phyloP scores from a whole-genome alignment of 1,140 invertebrate genomes.

The Drosophila sucinea region DNA sequence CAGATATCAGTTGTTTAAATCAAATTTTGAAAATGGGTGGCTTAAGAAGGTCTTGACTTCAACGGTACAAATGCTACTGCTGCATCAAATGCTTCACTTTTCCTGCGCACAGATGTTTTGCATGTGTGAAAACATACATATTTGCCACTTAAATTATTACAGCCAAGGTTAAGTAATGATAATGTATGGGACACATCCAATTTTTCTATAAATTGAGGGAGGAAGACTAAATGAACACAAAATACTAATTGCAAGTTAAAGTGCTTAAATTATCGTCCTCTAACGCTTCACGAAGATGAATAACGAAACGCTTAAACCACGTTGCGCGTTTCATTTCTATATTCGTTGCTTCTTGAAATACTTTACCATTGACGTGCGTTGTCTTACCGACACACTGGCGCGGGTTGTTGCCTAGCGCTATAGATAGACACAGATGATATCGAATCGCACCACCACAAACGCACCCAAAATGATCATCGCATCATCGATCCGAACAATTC shows the following conservation, averaged over 20 bases:
- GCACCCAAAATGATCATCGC: conserved; percentile 30
- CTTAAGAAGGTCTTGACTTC: too few relatives aligned
- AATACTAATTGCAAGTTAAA: background rate
- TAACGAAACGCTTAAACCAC: conserved; percentile 1
- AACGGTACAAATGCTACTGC: too few relatives aligned
- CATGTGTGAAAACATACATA: conserved; percentile 2
- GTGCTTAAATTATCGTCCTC: background rate
- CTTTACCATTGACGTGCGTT: conserved; percentile 26
- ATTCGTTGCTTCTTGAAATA: conserved; percentile 21
- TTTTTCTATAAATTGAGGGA: background rate
- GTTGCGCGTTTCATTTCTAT: conserved; percentile 14
- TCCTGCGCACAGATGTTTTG: background rate
- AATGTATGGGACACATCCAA: background rate
- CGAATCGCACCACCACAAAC: conserved; percentile 46
- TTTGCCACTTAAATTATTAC: conserved; percentile 14
- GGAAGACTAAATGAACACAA: background rate
- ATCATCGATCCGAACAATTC: conserved; percentile 25
- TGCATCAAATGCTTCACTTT: background rate
- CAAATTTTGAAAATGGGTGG: too few relatives aligned
- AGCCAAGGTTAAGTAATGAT: conserved; percentile 18
- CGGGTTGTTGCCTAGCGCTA: conserved; percentile 49
- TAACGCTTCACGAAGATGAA: background rate
- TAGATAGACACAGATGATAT: conserved; percentile 65
- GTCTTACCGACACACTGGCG: conserved; percentile 23
- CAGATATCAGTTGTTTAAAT: too few relatives aligned